Evolutionary conservation across 2,888 invertebrate species (phyloP), one percentile per base, ranked within the genome.

Genomic region (Pimpla rufipes): DNA sequence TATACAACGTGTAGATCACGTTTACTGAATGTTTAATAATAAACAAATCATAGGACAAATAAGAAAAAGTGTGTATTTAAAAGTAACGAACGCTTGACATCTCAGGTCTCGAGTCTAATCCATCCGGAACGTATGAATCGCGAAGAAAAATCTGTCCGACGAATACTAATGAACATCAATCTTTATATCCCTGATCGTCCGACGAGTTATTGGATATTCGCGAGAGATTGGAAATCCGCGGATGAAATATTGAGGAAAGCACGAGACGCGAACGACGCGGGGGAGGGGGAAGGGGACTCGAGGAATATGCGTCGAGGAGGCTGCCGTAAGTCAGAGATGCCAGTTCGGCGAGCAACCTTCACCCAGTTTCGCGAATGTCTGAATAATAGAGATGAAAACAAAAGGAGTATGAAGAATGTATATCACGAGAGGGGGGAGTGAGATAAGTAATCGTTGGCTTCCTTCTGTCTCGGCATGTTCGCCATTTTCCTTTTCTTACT

Each of bases 281-380:
- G n/a, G n/a, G n/a, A n/a, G n/a, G n/a, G n/a, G n/a, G 59, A 37
- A 8, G 35, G 8, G 35, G 35, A 37, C 37, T 11, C 40, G 18
- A 40, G 62, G 37, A 40, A 18, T n/a, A 29, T 29, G 37, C 62
- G 10, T 11, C 29, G 37, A 11, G 8, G 40, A 16, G 16, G 35
- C 7, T 37, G 47, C 5, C n/a, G 5, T 16, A 37, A 62, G 37
- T 62, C 62, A 10, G 18, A 16, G 10, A 62, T 62, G 16, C 7
- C 40, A 62, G 62, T 62, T 62, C 8, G 10, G 23, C 16, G 37
- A 37, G 40, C 62, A 62, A 37, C 80, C 80, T 81, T 81, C 52
- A 81, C 80, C 80, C 45, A 70, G 55, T 81, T 81, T 76, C 21
- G 6, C 45, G 62, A 29, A 64, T 29, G 75, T 76, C 70, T 64